Evolutionary conservation across 2,113 vertebrate species (phyloP).

Genomic region (Anseranas semipalmata): DNA sequence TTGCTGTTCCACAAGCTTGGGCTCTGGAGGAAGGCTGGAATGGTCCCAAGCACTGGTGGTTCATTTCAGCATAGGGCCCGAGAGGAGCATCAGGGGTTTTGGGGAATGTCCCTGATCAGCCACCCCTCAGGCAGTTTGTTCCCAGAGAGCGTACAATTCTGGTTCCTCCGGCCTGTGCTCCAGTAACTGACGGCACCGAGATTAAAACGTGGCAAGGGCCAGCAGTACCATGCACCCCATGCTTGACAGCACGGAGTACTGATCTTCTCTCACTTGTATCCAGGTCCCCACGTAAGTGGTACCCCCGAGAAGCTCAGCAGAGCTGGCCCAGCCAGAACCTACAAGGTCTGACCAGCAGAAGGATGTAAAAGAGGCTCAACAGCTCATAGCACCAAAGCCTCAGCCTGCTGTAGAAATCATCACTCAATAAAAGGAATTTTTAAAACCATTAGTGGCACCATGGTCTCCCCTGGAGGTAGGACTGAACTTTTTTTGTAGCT

Average conservation of each 20-base stretch:
- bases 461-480: conserved; percentile 11
- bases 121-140: not conserved
- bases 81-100: not conserved
- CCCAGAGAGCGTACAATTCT: not conserved
- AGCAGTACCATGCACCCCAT: not conserved
- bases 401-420: not conserved
- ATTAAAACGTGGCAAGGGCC: not conserved
- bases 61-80: not conserved
- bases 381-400: not conserved
- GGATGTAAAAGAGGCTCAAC: not conserved
- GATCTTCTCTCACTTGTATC: not conserved
- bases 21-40: not conserved
- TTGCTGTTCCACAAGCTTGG: fast-evolving
- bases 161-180: not conserved
- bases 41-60: not conserved
- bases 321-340: not conserved
- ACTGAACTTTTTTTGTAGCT: not conserved
- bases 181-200: not conserved
- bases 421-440: not conserved
- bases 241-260: not conserved
- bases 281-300: not conserved
- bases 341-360: not conserved
- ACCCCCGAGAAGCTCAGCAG: not conserved
- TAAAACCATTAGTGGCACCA: not conserved
- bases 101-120: not conserved